Evolutionary conservation across 2,797 vertebrate genomes (phyloP), one percentile per base, ranked within the genome.

Genomic region (Oryzias dopingdopingensis): DNA sequence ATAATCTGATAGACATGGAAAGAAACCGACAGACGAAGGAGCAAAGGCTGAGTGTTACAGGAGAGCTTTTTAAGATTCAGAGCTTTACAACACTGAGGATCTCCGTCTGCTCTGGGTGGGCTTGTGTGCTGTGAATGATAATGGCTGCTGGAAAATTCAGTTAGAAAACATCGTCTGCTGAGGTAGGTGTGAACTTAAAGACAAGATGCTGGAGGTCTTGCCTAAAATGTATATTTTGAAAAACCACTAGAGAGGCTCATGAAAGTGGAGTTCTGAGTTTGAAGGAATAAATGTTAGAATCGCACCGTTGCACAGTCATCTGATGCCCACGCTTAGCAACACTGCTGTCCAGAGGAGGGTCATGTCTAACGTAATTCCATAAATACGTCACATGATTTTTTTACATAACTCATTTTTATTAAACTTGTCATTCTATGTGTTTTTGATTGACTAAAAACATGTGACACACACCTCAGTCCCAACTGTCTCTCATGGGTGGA

Each of bases 21-120:
- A 59, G 59, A 60, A 62, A 61, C 0, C 13, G 50, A 45, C 59
- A 52, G 65, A 67, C 70, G 57, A 72, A 65, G 26, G 64, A 65
- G 47, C 61, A 59, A 52, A 53, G 51, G 44, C 50, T 42, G 15
- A 42, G 29, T 62, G 49, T 40, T 62, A 12, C 32, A 37, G 32
- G 10, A 37, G 32, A 37, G 32, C 32, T 37, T 12, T 12, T 37
- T 37, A 70, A 69, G 66, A 66, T 65, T 29, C 4, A 1, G 49
- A n/a, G 20, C 67, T 78, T 58, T 49, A 65, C 58, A 62, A 68
- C 66, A 76, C 74, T 75, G 71, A 76, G 37, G 57, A 64, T 72
- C 67, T 71, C 52, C 47, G 62, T 69, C 74, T 49, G 26, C 45
- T 74, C 43, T 50, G 61, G 61, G 55, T 44, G 63, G 60, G 49